Evolutionary conservation across 2,797 vertebrate species (phyloP).

Genomic region (Rachycentron canadum): DNA sequence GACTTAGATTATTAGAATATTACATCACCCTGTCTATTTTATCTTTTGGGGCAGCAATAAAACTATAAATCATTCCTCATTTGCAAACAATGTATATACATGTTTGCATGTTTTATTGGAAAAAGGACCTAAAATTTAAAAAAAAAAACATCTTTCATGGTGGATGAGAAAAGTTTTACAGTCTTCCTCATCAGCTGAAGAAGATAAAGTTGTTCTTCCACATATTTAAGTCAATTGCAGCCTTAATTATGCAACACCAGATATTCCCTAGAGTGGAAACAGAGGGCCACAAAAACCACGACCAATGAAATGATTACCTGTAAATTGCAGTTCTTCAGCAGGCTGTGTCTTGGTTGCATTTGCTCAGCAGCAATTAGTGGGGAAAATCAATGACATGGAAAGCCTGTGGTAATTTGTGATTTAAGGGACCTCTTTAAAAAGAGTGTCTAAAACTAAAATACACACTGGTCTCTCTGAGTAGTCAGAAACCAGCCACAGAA

Average conservation of each 20-base stretch:
- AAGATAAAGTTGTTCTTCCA: constrained; percentile 6
- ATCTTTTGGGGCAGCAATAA: neutral
- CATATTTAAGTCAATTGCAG: constrained; percentile 20
- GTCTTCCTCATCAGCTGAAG: neutral
- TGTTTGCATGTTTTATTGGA: neutral
- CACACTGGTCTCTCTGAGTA: neutral
- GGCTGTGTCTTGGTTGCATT: constrained; percentile 7
- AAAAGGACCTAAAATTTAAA: constrained; percentile 3
- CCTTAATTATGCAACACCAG: constrained; percentile 20
- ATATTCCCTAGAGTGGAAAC: constrained; percentile 18
- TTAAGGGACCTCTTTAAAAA: constrained; percentile 9
- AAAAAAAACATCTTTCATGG: neutral
- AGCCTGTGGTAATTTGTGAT: constrained; percentile 19
- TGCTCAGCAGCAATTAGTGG: constrained; percentile 21
- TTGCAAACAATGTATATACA: neutral
- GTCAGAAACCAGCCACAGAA: neutral
- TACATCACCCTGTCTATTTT: neutral
- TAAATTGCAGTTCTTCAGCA: constrained; percentile 11
- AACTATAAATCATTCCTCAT: neutral
- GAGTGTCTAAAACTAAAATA: neutral
- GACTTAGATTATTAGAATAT: neutral
- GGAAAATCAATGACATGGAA: constrained; percentile 36
- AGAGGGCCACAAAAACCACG: constrained; percentile 8
- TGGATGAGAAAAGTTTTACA: neutral
- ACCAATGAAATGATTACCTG: constrained; percentile 27